These are phyloP conservation scores for Scomber colias DNA, from an alignment of 2,113 vertebrate genomes.

Conservation along the genomic window DNA sequence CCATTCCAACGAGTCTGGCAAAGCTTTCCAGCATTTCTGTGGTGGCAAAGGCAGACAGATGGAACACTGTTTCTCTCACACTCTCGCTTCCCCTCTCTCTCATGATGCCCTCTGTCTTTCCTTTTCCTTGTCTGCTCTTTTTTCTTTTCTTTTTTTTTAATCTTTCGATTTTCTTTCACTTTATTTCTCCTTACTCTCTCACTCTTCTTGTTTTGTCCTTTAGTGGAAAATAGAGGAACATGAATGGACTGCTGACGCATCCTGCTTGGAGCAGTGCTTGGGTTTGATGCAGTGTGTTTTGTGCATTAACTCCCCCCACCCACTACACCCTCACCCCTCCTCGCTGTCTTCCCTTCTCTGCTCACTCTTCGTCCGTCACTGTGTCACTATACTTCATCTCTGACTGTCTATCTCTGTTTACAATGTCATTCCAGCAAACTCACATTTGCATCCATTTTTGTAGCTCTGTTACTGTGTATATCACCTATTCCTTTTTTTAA, in stretches of 20 bases:
- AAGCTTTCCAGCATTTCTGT: conserved; percentile 54
- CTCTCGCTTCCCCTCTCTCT: conserved; percentile 34
- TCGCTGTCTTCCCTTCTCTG: conserved; percentile 46
- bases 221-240: conserved; percentile 82
- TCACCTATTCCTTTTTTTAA: neutral
- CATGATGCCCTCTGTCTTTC: neutral
- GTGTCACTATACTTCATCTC: conserved; percentile 48
- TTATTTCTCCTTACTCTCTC: conserved; percentile 12
- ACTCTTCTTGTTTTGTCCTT: conserved; percentile 80
- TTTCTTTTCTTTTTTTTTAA: conserved; percentile 7
- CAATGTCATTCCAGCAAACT: neutral
- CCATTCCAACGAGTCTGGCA: conserved; percentile 47
- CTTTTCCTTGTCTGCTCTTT: neutral
- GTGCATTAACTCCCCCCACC: conserved; percentile 83
- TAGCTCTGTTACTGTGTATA: neutral
- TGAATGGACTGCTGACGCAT: conserved; percentile 93
- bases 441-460: neutral
- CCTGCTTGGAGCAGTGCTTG: conserved; percentile 86
- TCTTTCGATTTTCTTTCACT: conserved; percentile 29
- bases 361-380: conserved; percentile 49
- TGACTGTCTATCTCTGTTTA: neutral
- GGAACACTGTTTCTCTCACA: conserved; percentile 38
- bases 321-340: conserved; percentile 61
- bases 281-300: conserved; percentile 90
- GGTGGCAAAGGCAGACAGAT: conserved; percentile 52